These are phyloP conservation scores for Thomomys bottae DNA, from an alignment of 2,113 vertebrate genomes.

Conservation along the genomic window DNA sequence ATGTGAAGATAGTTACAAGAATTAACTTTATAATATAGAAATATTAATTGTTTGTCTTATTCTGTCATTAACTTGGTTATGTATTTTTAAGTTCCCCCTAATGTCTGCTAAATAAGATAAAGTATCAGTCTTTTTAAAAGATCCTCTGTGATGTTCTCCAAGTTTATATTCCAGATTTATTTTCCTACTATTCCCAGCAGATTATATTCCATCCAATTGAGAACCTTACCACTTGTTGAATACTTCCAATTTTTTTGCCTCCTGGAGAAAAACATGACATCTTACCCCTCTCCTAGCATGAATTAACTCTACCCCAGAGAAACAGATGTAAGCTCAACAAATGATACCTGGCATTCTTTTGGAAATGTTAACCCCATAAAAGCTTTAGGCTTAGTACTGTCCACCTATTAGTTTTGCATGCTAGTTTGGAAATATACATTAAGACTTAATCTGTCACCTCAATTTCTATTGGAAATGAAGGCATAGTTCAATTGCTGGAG, in stretches of 20 bases:
- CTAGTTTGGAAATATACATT: not conserved
- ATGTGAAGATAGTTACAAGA: not conserved
- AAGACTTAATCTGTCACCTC: not conserved
- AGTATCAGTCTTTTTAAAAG: not conserved
- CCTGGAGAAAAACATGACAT: not conserved
- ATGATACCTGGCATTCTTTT: not conserved
- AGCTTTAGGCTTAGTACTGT: not conserved
- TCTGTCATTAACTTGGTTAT: not conserved
- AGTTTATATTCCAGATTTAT: not conserved
- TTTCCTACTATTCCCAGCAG: not conserved
- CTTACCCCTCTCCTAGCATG: not conserved
- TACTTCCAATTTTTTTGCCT: not conserved
- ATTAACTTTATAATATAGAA: not conserved
- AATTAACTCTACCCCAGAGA: not conserved
- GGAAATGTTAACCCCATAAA: not conserved
- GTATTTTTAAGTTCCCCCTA: not conserved
- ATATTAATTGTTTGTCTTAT: conserved; percentile 16
- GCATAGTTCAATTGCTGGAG: too few species aligned
- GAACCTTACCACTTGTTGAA: not conserved
- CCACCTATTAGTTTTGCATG: not conserved
- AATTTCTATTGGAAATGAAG: too few species aligned
- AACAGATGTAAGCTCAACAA: not conserved
- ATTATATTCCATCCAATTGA: not conserved
- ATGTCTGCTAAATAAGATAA: not conserved
- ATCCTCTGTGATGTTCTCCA: not conserved